These are phyloP conservation scores for Azorinus chamasolen DNA, from an alignment of 2,888 invertebrate species.

Conservation along the genomic window DNA sequence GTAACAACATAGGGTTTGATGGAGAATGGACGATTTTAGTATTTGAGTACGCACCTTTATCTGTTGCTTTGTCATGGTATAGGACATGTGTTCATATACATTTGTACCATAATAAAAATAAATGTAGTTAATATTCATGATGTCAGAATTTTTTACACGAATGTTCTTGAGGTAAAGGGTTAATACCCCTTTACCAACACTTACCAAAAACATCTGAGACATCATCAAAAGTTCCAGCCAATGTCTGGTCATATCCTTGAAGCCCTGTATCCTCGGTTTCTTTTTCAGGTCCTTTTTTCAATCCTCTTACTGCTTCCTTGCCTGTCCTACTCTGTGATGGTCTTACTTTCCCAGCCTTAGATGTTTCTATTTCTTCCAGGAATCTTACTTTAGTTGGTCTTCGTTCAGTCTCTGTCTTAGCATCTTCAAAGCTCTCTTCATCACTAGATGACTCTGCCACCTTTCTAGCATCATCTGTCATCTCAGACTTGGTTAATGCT, in stretches of 20 bases:
- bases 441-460: not conserved
- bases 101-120: too few species aligned
- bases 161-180: too few species aligned
- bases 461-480: not conserved
- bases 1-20: too few species aligned
- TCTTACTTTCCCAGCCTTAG: conserved; percentile 41
- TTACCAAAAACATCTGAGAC: conserved; percentile 74
- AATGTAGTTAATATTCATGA: too few species aligned
- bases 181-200: too few species aligned
- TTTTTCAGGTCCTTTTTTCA: not conserved
- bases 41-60: too few species aligned
- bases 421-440: not conserved
- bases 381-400: conserved; percentile 12
- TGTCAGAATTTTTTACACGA: too few species aligned
- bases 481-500: too few species aligned
- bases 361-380: not conserved
- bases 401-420: not conserved
- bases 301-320: conserved; percentile 36
- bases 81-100: too few species aligned
- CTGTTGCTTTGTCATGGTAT: too few species aligned
- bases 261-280: conserved; percentile 25
- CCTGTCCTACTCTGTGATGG: conserved; percentile 43
- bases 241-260: conserved; percentile 45
- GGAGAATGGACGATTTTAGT: too few species aligned
- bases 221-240: conserved; percentile 66